phyloP scores from a whole-genome alignment of 2,797 vertebrate genomes.

The Anguilla pacifica region DNA sequence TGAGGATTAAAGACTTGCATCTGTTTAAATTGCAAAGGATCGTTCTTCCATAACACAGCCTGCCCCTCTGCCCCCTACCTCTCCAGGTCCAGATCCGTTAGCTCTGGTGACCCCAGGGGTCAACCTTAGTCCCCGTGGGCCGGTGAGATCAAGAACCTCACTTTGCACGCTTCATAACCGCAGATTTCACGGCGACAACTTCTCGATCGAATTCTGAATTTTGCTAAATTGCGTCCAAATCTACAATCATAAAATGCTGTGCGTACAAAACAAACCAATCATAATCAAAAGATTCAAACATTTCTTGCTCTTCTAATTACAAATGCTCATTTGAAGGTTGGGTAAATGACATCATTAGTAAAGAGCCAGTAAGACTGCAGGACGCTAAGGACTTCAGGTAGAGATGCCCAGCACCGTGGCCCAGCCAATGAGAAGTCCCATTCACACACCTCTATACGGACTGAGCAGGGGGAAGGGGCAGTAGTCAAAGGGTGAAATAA shows the following conservation, averaged over 20 bases:
- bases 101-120: not conserved
- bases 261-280: constrained; percentile 11
- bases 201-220: not conserved
- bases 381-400: constrained; percentile 9
- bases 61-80: constrained; percentile 54
- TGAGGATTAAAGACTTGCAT: constrained; percentile 64
- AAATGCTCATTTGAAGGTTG: not conserved
- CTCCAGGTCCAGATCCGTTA: constrained; percentile 40
- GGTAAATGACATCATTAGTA: constrained; percentile 1
- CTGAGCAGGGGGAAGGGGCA: not conserved
- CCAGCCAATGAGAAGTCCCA: constrained; percentile 27
- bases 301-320: not conserved
- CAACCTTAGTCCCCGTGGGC: not conserved
- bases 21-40: constrained; percentile 75
- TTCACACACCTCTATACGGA: not conserved
- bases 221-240: not conserved
- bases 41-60: constrained; percentile 66
- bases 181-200: not conserved
- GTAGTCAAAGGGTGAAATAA: not conserved
- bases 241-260: not conserved
- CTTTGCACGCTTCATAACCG: not conserved
- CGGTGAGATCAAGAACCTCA: not conserved
- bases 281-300: not conserved
- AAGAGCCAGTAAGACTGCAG: constrained; percentile 2
- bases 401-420: constrained; percentile 44